These are phyloP conservation scores for Brienomyrus brachyistius DNA, from an alignment of 2,113 vertebrate species.

Conservation along the genomic window DNA sequence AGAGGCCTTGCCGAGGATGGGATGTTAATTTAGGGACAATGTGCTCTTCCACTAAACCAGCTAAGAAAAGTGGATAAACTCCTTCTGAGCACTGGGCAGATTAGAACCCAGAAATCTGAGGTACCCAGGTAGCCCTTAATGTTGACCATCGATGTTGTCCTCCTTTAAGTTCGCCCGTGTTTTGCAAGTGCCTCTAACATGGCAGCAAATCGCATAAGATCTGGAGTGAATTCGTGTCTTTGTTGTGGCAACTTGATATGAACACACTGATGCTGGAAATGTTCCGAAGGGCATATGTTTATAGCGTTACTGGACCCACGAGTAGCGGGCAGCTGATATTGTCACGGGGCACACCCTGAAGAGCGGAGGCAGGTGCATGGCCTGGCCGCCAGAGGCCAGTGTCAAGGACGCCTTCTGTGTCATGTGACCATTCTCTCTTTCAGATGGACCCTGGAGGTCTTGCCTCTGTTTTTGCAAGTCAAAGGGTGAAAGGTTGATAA, in stretches of 20 bases:
- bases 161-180: neutral
- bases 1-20: neutral
- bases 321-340: neutral
- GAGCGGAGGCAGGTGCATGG: neutral
- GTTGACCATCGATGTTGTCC: neutral
- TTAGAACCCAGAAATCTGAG: neutral
- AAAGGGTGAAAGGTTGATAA: slow-evolving; percentile 18
- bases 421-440: neutral
- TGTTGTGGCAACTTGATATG: neutral
- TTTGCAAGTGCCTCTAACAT: neutral
- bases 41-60: neutral
- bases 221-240: neutral
- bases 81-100: neutral
- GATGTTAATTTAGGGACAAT: neutral
- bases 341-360: neutral
- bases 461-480: slow-evolving; percentile 12
- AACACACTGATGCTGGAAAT: neutral
- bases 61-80: neutral
- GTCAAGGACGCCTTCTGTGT: neutral
- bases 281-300: neutral
- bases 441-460: neutral
- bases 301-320: neutral
- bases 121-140: neutral
- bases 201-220: neutral
- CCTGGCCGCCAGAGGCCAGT: neutral